Percentiles rank a stretch among this genome's conserved stretches.
Conservation (phyloP, 2,113 vertebrate species). For the Oplegnathus fasciatus region DNA sequence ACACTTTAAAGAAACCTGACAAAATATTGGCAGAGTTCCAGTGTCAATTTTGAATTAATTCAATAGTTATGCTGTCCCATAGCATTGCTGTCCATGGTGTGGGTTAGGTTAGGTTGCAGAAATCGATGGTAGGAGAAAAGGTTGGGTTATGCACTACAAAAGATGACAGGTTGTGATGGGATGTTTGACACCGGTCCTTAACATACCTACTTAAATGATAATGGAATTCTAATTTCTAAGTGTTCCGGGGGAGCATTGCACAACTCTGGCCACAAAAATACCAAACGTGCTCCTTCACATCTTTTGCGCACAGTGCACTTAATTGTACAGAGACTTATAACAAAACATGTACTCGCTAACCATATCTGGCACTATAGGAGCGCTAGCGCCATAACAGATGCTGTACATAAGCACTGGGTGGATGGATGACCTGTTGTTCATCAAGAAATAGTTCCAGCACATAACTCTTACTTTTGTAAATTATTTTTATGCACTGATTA, state of each 20-base stretch:
- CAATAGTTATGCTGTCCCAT: not conserved
- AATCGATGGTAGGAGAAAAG: not conserved
- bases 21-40: not conserved
- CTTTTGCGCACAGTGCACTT: not conserved
- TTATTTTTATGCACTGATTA: not conserved
- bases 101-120: not conserved
- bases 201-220: not conserved
- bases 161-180: not conserved
- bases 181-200: not conserved
- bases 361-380: no score
- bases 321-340: not conserved
- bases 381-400: not conserved
- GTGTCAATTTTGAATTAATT: no score
- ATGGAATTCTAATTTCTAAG: not conserved
- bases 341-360: not conserved
- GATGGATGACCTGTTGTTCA: not conserved
- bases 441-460: not conserved
- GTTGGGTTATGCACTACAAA: not conserved
- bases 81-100: not conserved
- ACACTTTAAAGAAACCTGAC: not conserved
- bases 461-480: not conserved
- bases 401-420: not conserved
- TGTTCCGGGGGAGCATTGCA: not conserved
- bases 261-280: not conserved
- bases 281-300: no score